Evolutionary conservation across 2,888 invertebrate species (phyloP).

Genomic region (Dorcus parallelipipedus): DNA sequence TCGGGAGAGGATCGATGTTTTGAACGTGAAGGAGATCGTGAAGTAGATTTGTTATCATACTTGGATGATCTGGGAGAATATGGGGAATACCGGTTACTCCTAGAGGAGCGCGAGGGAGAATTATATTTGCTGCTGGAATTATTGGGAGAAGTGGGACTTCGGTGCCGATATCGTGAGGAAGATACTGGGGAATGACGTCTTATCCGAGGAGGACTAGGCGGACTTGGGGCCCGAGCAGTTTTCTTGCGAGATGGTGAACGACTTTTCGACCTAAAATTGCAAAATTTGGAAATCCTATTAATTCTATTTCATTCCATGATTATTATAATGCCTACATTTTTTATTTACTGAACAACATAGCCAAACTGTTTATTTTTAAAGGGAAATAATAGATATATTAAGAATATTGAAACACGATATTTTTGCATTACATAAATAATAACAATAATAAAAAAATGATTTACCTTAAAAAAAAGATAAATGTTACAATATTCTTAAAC

Average conservation of each 20-base stretch:
- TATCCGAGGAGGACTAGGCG: slow-evolving; percentile 46
- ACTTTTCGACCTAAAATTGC: slow-evolving; percentile 46
- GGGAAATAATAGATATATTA: no score
- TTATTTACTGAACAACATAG: no score
- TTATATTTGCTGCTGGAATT: slow-evolving; percentile 42
- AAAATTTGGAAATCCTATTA: slow-evolving; percentile 17
- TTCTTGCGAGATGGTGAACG: slow-evolving; percentile 46
- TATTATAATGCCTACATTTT: no score
- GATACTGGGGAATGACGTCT: slow-evolving; percentile 44
- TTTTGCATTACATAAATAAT: no score
- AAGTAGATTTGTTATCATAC: slow-evolving; percentile 29
- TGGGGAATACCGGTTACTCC: slow-evolving; percentile 38
- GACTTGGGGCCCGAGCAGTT: slow-evolving; percentile 39
- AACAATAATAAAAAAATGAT: no score
- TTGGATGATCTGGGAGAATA: slow-evolving; percentile 38
- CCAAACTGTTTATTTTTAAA: no score
- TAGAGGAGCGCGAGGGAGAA: slow-evolving; percentile 35
- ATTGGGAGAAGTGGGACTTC: slow-evolving; percentile 42
- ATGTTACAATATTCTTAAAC: no score
- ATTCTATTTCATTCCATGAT: slow-evolving; percentile 2
- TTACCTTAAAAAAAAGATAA: no score
- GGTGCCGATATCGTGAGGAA: slow-evolving; percentile 36
- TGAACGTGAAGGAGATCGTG: slow-evolving; percentile 15
- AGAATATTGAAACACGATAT: no score
- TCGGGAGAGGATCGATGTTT: slow-evolving; percentile 42